Evolutionary conservation across 2,888 invertebrate species (phyloP), one percentile per base, ranked within the genome.

Genomic region (Rugalucina vietnamica): DNA sequence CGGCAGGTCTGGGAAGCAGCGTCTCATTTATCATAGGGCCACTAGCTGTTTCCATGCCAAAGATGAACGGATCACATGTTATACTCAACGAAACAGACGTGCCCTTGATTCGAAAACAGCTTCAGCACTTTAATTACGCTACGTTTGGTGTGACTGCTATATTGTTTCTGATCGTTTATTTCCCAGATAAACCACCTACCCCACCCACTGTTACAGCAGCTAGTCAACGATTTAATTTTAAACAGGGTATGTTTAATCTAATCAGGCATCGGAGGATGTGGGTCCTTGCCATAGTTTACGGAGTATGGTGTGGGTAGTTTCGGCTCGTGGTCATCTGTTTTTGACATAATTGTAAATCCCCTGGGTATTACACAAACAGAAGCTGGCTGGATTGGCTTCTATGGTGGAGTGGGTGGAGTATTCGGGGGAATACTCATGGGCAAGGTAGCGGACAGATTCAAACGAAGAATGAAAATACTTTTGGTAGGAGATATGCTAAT

Each of bases 301-400:
- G 88, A 8, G 73, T 93, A n/a, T n/a, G 89, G 92, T 1, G 76
- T 85, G 3, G 93, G 94, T 14, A 87, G 93, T 4, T 90, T 90
- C 71, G 91, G 91, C 3, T 90, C 91, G 0, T 94, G 94, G 93
- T 89, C 88, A 14, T 87, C 92, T 3, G 90, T 94, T 8, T 81
- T 94, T 18, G 92, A 93, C 37, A 91, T 93, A 79, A 93, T 92
- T 69, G 88, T 94, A 0, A 86, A 90, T 36, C 82, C 89, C 4
- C 83, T 91, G 5, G 90, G 88, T 8, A 88, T 94, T 24, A 81
- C 85, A 14, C 70, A 88, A 88, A 76, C 79, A 10, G 88, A 88
- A 50, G 88, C 84, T 69, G 89, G 89, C 3, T 89, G 88, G 88
- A 87, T 89, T 24, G 85, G 83, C 29, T 89, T 89, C 39, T 89